A percentile compares a stretch with the other conserved stretches of the same genome.
Conservation (phyloP, 2,113 vertebrate species). For the Semicossyphus pulcher region DNA sequence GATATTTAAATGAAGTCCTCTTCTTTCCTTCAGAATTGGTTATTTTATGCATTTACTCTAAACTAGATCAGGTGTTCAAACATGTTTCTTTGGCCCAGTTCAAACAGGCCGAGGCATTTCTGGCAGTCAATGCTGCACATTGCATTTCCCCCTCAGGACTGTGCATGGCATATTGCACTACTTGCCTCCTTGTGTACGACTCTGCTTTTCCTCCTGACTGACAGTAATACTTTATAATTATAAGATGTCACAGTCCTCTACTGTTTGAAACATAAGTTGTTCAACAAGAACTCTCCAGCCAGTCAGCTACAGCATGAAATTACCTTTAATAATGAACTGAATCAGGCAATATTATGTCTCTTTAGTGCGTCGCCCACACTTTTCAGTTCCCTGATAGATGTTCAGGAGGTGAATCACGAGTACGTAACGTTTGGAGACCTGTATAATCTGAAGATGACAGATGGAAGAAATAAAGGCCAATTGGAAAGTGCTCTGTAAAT, state of each 20-base stretch:
- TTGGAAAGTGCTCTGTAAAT: slow-evolving; percentile 61
- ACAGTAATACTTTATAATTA: slow-evolving; percentile 24
- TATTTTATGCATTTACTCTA: slow-evolving; percentile 14
- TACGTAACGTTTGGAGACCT: slow-evolving; percentile 30
- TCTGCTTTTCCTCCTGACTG: slow-evolving; percentile 29
- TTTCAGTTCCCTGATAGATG: slow-evolving; percentile 4
- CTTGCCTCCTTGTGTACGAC: slow-evolving; percentile 33
- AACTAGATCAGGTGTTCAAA: slow-evolving; percentile 20
- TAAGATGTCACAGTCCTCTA: neutral
- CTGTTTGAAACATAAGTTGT: slow-evolving; percentile 6
- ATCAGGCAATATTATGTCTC: slow-evolving; percentile 2
- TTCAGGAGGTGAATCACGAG: slow-evolving; percentile 43
- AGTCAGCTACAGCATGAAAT: neutral
- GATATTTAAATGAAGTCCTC: neutral
- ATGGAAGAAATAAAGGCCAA: slow-evolving; percentile 40
- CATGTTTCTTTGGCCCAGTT: slow-evolving; percentile 38
- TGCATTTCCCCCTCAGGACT: slow-evolving; percentile 60
- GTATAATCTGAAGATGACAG: slow-evolving; percentile 44
- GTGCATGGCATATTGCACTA: slow-evolving; percentile 49
- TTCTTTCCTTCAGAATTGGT: neutral
- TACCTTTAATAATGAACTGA: neutral
- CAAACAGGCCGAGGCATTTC: slow-evolving; percentile 38
- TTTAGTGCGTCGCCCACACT: slow-evolving; percentile 11
- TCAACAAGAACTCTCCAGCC: neutral
- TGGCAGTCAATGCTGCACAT: slow-evolving; percentile 46